Evolutionary conservation across 1,140 invertebrate species (phyloP).

Genomic region (Macrotrachela quadricornifera): DNA sequence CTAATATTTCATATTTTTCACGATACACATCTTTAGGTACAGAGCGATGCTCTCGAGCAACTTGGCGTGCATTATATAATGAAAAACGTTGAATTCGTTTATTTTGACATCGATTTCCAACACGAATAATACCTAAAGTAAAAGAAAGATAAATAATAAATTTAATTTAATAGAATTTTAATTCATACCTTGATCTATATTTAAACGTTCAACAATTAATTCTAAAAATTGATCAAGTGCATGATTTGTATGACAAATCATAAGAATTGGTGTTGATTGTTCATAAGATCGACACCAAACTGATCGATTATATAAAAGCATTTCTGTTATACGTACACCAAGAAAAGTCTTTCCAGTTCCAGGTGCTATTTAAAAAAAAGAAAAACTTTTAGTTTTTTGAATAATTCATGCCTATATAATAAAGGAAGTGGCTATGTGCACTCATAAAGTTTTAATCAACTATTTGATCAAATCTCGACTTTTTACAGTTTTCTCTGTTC

Average conservation of each 20-base stretch:
- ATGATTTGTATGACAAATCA: constrained; percentile 58
- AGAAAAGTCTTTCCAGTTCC: constrained; percentile 27
- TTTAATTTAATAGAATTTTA: not conserved
- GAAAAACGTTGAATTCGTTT: not conserved
- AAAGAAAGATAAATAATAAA: constrained; percentile 11
- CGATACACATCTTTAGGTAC: too few relatives aligned
- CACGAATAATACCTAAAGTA: not conserved
- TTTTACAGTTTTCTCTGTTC: too few relatives aligned
- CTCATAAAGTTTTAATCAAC: too few relatives aligned
- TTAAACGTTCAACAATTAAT: not conserved
- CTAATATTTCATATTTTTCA: too few relatives aligned
- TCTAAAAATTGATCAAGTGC: constrained; percentile 44
- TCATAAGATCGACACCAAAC: not conserved
- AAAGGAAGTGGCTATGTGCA: too few relatives aligned
- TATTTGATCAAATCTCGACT: too few relatives aligned
- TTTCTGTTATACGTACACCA: constrained; percentile 24
- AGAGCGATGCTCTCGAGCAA: too few relatives aligned
- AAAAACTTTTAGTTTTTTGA: too few relatives aligned
- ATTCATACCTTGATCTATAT: not conserved
- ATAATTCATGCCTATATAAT: too few relatives aligned
- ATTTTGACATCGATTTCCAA: not conserved
- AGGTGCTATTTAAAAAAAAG: constrained; percentile 41
- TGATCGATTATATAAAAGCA: constrained; percentile 18
- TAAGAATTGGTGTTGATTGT: constrained; percentile 35
- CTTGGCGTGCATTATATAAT: too few relatives aligned